Evolutionary conservation across 64 coral and sea anemone genomes (phyloP), one percentile per base, ranked within the genome.

Genomic region (Anthopleura sola): DNA sequence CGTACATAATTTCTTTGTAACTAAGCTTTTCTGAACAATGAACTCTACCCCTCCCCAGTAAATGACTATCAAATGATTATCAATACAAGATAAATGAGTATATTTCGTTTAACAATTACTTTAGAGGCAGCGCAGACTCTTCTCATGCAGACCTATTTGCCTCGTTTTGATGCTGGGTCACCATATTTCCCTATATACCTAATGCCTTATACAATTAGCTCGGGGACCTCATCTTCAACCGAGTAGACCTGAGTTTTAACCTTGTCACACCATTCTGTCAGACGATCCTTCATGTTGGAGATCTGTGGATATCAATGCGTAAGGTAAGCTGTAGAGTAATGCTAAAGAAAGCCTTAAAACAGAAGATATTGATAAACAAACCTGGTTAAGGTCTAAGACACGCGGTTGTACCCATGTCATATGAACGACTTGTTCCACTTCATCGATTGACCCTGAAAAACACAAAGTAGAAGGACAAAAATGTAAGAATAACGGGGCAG

Each of bases 321-420:
- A n/a, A 11, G 21, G 75, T 32, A 54, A 17, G 50, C 1, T 53
- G 14, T 15, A 12, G 1, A 7, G 11, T 53, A 53, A 12, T 53
- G 1, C 16, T 53, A 17, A 17, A 44, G 40, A 44, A n/a, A n/a
- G n/a, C n/a, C n/a, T n/a, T n/a, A n/a, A n/a, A 26, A 62, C 3
- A n/a, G 24, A 26, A 62, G 24, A 3, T 62, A n/a, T 62, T 62
- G 4, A n/a, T 62, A 23, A 62, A 46, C 84, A 18, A 14, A 99
- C 97, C 92, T 99, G 97, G 55, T 87, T 95, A 21, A 89, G 75
- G 46, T 99, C 97, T 53, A 99, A 71, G 55, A 99, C 97, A 50
- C 97, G 66, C 3, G 97, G 97, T 57, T 99, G 97, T 23, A 99
- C 97, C 97, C 97, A 99, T 5, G 97, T 95, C 90, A 99, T 92